Evolutionary conservation across 2,113 vertebrate genomes (phyloP), one percentile per base, ranked within the genome.

Genomic region (Syngnathus typhle): DNA sequence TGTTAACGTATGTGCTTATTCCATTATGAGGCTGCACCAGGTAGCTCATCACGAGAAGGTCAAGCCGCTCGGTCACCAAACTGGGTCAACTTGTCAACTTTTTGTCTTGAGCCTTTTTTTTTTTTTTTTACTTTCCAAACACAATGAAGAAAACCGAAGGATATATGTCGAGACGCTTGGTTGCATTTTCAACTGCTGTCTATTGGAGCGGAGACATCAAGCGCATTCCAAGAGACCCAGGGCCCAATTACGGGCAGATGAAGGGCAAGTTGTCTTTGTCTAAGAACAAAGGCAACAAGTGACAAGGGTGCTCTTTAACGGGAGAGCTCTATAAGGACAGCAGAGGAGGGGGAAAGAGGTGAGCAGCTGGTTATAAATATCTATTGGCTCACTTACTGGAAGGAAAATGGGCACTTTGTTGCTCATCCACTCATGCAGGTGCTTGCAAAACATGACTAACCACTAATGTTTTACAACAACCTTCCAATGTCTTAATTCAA

Each of bases 361-460:
- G 82, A 88, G 88, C 90, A 91, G 90, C 86, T 91, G 90, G 86
- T 88, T 88, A 91, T 88, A 91, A 91, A 91, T 88, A 91, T 88
- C 89, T 89, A 89, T 85, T 89, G 88, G 87, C 86, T 89, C 85
- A 89, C 85, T 91, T 91, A 89, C 90, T 91, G 90, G 89, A 90
- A 90, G 73, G 85, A 88, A 87, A 85, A 89, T 87, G 75, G 87
- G 84, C 80, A 89, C 84, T 88, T 86, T 89, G 85, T 90, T 89
- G 82, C 78, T 90, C 82, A 83, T 89, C 77, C 81, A 88, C 77
- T 87, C 79, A 75, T 84, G 87, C 90, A 91, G 89, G 89, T 91
- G 80, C 70, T 88, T 87, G 74, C 87, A 87, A 87, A 89, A 88
- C 82, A 81, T 77, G 55, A 36, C 55, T 58, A 58, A 58, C 55